phyloP scores from a whole-genome alignment of 2,888 invertebrate genomes.

The Synergus gifuensis region DNA sequence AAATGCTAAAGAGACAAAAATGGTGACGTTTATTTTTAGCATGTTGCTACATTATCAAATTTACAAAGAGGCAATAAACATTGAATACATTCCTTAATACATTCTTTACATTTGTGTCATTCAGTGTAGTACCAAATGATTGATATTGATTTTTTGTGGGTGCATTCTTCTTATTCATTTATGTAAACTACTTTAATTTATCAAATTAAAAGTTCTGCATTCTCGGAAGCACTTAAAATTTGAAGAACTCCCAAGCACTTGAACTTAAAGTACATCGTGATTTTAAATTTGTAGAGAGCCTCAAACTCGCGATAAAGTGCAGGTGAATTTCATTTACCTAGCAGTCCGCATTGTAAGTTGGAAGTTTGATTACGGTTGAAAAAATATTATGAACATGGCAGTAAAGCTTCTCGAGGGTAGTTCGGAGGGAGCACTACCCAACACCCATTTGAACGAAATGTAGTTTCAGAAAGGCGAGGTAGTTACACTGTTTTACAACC shows the following conservation, averaged over 20 bases:
- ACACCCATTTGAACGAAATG: not conserved
- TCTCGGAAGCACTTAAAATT: not conserved
- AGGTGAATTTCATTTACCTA: constrained; percentile 11
- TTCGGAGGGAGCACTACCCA: not conserved
- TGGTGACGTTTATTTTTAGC: not conserved
- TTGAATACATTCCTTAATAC: no score
- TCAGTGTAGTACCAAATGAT: not conserved
- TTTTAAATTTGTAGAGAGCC: not conserved
- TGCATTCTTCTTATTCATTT: not conserved
- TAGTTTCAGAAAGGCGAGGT: constrained; percentile 1
- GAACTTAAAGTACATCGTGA: not conserved
- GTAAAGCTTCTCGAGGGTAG: not conserved
- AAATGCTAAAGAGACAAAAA: constrained; percentile 12
- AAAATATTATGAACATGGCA: constrained; percentile 15
- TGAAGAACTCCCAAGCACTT: not conserved
- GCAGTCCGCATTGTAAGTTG: not conserved
- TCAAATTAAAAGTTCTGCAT: constrained; percentile 15
- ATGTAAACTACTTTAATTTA: not conserved
- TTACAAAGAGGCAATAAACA: no score
- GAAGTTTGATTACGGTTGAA: not conserved
- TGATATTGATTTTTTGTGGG: not conserved
- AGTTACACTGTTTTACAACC: constrained; percentile 1
- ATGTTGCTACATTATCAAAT: no score
- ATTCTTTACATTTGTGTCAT: not conserved
- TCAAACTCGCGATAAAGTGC: not conserved